These are phyloP conservation scores for Drosophila parvula DNA, from an alignment of 1,140 invertebrate species.

Conservation along the genomic window DNA sequence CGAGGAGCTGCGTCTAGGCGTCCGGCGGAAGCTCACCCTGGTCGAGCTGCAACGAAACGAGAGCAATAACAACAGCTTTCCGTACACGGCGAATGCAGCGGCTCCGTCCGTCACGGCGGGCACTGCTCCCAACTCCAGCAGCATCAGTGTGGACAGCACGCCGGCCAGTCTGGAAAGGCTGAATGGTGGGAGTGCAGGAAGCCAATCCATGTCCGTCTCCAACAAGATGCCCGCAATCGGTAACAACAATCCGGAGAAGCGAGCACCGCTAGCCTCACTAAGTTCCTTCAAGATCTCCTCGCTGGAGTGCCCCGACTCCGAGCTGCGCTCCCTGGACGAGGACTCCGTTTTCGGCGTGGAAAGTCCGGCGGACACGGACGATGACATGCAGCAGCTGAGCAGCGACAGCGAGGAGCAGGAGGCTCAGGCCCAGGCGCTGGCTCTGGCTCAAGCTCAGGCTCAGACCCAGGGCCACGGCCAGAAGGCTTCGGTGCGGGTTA, in stretches of 20 bases:
- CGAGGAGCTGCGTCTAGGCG: conserved; percentile 72
- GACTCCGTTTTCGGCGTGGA: conserved; percentile 89
- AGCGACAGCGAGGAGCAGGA: conserved; percentile 89
- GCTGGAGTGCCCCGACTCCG: conserved; percentile 88
- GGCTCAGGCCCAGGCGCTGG: conserved; percentile 8
- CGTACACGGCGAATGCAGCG: conserved; percentile 66
- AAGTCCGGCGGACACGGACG: conserved; percentile 87
- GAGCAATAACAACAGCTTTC: conserved; percentile 68
- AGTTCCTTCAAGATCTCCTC: conserved; percentile 89
- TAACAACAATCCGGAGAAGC: conserved; percentile 66
- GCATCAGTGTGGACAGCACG: conserved; percentile 78
- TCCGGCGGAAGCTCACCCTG: conserved; percentile 73
- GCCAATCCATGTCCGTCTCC: conserved; percentile 55
- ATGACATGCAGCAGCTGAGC: conserved; percentile 91
- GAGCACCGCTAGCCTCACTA: conserved; percentile 91
- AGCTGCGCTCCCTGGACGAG: conserved; percentile 87
- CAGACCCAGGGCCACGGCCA: conserved; percentile 9
- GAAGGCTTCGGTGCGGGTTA: conserved; percentile 7
- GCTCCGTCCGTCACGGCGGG: conserved; percentile 33
- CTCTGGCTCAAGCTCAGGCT: conserved; percentile 6
- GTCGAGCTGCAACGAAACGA: conserved; percentile 73
- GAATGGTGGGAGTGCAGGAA: conserved; percentile 56
- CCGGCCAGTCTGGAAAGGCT: conserved; percentile 73
- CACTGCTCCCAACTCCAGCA: conserved; percentile 68
- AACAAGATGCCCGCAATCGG: conserved; percentile 57